phyloP scores from a whole-genome alignment of 1,140 invertebrate genomes.

The Eupeodes corollae region DNA sequence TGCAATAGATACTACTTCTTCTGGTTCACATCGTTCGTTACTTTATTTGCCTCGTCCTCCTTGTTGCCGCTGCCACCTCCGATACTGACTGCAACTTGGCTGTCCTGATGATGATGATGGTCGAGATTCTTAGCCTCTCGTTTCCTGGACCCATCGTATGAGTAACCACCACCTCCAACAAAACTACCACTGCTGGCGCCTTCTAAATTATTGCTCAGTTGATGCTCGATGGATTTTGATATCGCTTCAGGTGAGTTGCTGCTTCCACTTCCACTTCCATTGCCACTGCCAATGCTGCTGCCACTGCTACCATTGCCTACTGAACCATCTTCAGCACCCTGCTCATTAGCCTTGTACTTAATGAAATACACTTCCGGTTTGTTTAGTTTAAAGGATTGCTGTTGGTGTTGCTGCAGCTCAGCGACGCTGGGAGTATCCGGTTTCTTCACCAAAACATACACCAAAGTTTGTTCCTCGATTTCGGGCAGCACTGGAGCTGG shows the following conservation, averaged over 20 bases:
- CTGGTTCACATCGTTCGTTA: no score
- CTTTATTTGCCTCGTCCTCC: no score
- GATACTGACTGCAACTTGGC: no score
- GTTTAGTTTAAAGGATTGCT: conserved; percentile 26
- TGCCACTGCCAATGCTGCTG: background rate
- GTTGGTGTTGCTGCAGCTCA: conserved; percentile 64
- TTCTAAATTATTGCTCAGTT: no score
- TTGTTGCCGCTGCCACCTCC: no score
- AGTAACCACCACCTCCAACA: background rate
- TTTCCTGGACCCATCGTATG: background rate
- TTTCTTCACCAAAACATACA: conserved; percentile 69
- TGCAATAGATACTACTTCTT: no score
- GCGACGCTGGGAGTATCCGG: conserved; percentile 44
- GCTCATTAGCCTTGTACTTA: conserved; percentile 49
- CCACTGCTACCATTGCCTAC: background rate
- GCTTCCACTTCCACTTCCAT: background rate
- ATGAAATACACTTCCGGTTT: conserved; percentile 44
- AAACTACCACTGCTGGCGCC: background rate
- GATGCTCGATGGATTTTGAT: background rate
- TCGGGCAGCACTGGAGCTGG: conserved; percentile 40
- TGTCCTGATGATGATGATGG: no score
- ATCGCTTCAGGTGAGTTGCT: background rate
- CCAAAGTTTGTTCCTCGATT: conserved; percentile 65
- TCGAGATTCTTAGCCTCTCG: no score
- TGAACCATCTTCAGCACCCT: conserved; percentile 37